These are phyloP conservation scores for Amblyopsis hoosieri DNA, from an alignment of 2,797 vertebrate species.

Conservation along the genomic window DNA sequence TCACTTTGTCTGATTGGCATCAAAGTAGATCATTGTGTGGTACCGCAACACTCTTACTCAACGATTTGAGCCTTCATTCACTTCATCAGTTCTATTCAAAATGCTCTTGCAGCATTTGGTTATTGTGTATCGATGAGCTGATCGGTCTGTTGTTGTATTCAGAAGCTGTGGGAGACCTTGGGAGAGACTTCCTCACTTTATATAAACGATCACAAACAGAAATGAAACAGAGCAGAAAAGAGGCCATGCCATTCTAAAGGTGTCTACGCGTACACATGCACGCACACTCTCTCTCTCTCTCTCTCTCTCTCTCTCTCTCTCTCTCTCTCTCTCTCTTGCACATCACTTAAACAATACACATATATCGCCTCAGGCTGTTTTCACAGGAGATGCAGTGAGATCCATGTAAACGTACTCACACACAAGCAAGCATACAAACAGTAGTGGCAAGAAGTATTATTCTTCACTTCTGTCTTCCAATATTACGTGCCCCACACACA, in stretches of 20 bases:
- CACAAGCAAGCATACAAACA: conserved; percentile 19
- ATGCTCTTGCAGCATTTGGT: not conserved
- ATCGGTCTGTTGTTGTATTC: conserved; percentile 12
- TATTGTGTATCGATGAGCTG: not conserved
- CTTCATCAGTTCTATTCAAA: conserved; percentile 11
- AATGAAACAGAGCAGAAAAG: conserved; percentile 67
- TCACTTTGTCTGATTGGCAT: no score
- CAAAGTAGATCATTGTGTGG: no score
- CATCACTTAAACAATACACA: conserved; percentile 58
- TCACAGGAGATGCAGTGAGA: conserved; percentile 60
- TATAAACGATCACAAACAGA: conserved; percentile 66
- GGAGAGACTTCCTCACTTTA: conserved; percentile 57
- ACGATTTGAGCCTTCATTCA: not conserved
- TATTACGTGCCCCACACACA: not conserved
- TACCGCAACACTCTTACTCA: not conserved
- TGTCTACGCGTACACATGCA: conserved; percentile 38
- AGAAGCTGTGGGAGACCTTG: conserved; percentile 63
- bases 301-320: conserved; percentile 9
- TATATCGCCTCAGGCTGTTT: conserved; percentile 70
- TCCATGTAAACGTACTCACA: conserved; percentile 46
- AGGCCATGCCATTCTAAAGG: conserved; percentile 32
- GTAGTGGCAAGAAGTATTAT: conserved; percentile 23
- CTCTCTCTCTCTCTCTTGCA: not conserved
- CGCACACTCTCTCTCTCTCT: conserved; percentile 12
- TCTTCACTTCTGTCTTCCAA: conserved; percentile 1